Percentiles rank a stretch among this genome's conserved stretches.
phyloP scores from a whole-genome alignment of 2,113 vertebrate species.

The Pseudorhombus dupliciocellatus region DNA sequence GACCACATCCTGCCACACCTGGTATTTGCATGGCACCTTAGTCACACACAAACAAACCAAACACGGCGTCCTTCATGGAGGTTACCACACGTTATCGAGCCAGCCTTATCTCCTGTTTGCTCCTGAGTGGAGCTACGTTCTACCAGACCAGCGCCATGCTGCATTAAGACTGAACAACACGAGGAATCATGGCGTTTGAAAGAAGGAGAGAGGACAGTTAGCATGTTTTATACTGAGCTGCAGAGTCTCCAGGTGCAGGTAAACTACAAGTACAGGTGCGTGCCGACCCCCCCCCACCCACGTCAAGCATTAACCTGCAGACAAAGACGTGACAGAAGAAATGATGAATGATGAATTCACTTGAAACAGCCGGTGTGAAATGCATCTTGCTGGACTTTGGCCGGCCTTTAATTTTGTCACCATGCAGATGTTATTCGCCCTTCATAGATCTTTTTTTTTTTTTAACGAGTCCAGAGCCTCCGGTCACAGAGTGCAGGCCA shows the following conservation, averaged over 20 bases:
- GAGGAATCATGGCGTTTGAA: not conserved
- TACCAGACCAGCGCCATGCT: no score
- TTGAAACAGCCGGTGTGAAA: slow-evolving; percentile 1
- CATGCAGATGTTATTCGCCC: slow-evolving; percentile 8
- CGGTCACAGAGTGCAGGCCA: slow-evolving; percentile 29
- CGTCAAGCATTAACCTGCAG: not conserved
- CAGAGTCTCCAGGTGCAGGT: not conserved
- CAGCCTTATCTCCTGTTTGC: no score
- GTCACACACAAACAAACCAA: no score
- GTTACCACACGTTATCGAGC: no score
- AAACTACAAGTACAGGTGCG: slow-evolving; percentile 8
- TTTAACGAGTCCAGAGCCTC: slow-evolving; percentile 22
- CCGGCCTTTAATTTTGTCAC: not conserved
- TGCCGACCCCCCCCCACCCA: not conserved
- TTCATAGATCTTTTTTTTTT: not conserved
- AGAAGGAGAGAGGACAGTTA: not conserved
- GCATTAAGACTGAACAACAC: no score
- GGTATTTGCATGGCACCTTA: no score
- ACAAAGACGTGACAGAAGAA: not conserved
- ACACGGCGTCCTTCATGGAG: no score
- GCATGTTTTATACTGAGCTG: not conserved
- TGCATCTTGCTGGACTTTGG: slow-evolving; percentile 20
- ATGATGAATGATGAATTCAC: not conserved
- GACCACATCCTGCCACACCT: not conserved
- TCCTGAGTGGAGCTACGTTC: no score